Evolutionary conservation across 1,140 invertebrate species (phyloP).

Genomic region (Sinonovacula constricta): DNA sequence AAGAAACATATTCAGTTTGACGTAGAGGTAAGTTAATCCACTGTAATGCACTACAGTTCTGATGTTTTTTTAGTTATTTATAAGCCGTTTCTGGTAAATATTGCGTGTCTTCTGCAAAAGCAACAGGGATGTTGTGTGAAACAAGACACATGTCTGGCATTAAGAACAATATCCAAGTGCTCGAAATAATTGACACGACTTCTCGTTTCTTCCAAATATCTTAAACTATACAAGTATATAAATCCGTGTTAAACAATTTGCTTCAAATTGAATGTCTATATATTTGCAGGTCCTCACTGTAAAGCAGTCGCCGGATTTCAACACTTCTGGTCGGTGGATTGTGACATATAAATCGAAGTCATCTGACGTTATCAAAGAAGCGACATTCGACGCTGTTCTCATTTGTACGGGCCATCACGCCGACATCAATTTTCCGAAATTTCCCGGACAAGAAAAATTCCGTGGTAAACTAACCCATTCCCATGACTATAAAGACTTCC

Average conservation of each 20-base stretch:
- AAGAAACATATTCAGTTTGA: conserved; percentile 19
- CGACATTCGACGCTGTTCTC: conserved; percentile 75
- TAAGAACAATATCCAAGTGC: too few relatives aligned
- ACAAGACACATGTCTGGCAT: too few relatives aligned
- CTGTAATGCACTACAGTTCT: too few relatives aligned
- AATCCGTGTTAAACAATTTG: too few relatives aligned
- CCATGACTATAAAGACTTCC: conserved; percentile 75
- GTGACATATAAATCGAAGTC: conserved; percentile 23
- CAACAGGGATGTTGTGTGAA: too few relatives aligned
- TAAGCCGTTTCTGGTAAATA: too few relatives aligned
- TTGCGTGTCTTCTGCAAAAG: too few relatives aligned
- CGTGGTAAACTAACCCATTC: conserved; percentile 79
- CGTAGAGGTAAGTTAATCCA: conserved; percentile 32
- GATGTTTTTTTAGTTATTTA: too few relatives aligned
- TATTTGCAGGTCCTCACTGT: conserved; percentile 20
- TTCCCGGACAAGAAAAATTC: conserved; percentile 77
- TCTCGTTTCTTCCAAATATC: too few relatives aligned
- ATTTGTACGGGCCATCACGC: conserved; percentile 77
- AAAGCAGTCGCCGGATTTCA: conserved; percentile 35
- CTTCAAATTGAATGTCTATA: too few relatives aligned
- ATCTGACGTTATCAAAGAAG: conserved; percentile 4
- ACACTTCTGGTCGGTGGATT: conserved; percentile 50
- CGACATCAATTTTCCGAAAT: conserved; percentile 71
- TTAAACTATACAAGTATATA: too few relatives aligned
- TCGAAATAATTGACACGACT: too few relatives aligned